Evolutionary conservation across 2,113 vertebrate genomes (phyloP).

Genomic region (Phalacrocorax carbo): DNA sequence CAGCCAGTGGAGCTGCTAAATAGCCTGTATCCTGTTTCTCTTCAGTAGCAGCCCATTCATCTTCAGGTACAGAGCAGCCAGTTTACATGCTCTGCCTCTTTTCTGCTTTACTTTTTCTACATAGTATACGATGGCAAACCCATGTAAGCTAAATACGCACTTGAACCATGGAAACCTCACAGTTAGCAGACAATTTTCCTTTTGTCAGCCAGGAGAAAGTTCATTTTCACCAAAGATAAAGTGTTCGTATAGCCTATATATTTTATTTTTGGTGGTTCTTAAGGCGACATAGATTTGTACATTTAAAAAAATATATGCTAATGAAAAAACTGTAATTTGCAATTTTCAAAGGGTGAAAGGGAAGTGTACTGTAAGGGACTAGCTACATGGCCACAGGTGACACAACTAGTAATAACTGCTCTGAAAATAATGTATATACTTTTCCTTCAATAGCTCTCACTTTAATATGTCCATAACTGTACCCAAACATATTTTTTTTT

Average conservation of each 20-base stretch:
- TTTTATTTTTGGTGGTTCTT: neutral
- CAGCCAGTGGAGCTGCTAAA: constrained; percentile 78
- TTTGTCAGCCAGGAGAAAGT: constrained; percentile 39
- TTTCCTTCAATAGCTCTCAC: neutral
- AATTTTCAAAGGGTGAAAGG: neutral
- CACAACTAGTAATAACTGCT: neutral
- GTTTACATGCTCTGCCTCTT: constrained; percentile 64
- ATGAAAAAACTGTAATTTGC: neutral
- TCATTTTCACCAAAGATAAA: constrained; percentile 9
- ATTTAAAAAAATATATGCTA: neutral
- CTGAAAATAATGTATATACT: neutral
- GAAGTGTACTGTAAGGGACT: neutral
- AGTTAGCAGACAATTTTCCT: constrained; percentile 36
- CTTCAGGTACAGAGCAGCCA: constrained; percentile 62
- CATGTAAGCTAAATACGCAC: neutral
- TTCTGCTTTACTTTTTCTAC: constrained; percentile 52
- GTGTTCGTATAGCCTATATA: neutral
- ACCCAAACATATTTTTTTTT: neutral
- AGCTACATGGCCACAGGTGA: neutral
- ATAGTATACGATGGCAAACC: constrained; percentile 26
- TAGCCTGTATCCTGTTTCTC: constrained; percentile 85
- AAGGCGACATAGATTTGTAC: neutral
- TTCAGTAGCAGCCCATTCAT: constrained; percentile 87
- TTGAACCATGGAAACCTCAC: neutral
- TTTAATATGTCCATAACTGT: neutral